These are phyloP conservation scores for Thomomys bottae DNA, from an alignment of 2,113 vertebrate genomes.

Conservation along the genomic window DNA sequence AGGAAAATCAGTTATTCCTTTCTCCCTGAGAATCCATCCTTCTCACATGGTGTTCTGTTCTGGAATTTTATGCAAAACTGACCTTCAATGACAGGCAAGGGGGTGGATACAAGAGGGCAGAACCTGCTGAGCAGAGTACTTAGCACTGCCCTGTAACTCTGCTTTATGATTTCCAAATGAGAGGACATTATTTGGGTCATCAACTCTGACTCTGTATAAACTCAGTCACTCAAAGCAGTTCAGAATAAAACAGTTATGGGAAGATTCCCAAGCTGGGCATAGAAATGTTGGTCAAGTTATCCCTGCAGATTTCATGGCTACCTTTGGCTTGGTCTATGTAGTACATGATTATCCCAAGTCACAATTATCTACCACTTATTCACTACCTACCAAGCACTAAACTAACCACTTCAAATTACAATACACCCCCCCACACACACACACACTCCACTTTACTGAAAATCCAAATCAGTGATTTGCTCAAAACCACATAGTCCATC, in stretches of 20 bases:
- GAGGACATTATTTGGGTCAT: background rate
- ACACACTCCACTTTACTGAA: background rate
- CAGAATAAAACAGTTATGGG: background rate
- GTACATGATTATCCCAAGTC: background rate
- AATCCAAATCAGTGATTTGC: conserved; percentile 11
- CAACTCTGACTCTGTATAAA: background rate
- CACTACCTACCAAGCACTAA: background rate
- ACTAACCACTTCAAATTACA: background rate
- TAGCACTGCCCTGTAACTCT: background rate
- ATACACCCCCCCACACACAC: background rate
- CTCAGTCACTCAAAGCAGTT: conserved; percentile 10
- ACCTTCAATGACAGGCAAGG: background rate
- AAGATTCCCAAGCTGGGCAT: background rate
- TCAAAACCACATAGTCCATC: background rate
- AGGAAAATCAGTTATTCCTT: background rate
- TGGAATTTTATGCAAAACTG: rapidly evolving
- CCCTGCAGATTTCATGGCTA: background rate
- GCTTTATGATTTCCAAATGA: conserved; percentile 23
- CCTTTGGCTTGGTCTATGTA: background rate
- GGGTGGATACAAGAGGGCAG: background rate
- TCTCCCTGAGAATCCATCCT: background rate
- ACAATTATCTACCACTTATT: background rate
- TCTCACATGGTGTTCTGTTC: background rate
- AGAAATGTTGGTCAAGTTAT: conserved; percentile 14
- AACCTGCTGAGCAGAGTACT: background rate